These are phyloP conservation scores for Bombyx huttoni DNA, from an alignment of 2,888 invertebrate genomes.

Conservation along the genomic window DNA sequence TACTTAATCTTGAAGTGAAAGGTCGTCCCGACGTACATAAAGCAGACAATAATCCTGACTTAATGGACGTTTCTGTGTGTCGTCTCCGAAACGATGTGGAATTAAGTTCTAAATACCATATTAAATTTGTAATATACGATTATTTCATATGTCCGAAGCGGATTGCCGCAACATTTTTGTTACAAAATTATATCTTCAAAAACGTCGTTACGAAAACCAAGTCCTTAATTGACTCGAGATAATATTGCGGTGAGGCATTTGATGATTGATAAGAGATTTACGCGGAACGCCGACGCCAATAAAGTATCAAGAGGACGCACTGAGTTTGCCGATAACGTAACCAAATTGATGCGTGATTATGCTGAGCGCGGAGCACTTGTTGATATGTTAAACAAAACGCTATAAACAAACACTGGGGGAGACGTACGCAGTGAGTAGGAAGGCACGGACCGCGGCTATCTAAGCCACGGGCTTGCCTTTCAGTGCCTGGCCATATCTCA, in stretches of 20 bases:
- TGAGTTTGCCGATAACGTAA: slow-evolving; percentile 5
- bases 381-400: not conserved
- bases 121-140: slow-evolving; percentile 34
- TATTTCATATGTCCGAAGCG: slow-evolving; percentile 20
- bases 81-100: slow-evolving; percentile 23
- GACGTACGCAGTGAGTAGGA: not conserved
- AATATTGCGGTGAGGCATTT: slow-evolving; percentile 7
- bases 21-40: slow-evolving; percentile 21
- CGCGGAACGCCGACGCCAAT: not conserved
- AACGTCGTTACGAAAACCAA: slow-evolving; percentile 22
- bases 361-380: not conserved
- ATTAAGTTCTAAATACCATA: slow-evolving; percentile 39
- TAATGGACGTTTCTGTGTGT: slow-evolving; percentile 32
- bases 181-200: slow-evolving; percentile 23
- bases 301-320: not conserved
- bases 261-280: slow-evolving; percentile 11
- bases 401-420: not conserved
- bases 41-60: slow-evolving; percentile 33
- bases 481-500: slow-evolving; percentile 31
- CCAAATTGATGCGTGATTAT: slow-evolving; percentile 12
- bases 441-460: not conserved
- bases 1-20: slow-evolving; percentile 16
- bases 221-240: slow-evolving; percentile 35
- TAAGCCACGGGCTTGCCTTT: slow-evolving; percentile 11
- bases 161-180: slow-evolving; percentile 14